Conservation (phyloP, 1,140 invertebrate genomes). For the Sweltsa coloradensis region DNA sequence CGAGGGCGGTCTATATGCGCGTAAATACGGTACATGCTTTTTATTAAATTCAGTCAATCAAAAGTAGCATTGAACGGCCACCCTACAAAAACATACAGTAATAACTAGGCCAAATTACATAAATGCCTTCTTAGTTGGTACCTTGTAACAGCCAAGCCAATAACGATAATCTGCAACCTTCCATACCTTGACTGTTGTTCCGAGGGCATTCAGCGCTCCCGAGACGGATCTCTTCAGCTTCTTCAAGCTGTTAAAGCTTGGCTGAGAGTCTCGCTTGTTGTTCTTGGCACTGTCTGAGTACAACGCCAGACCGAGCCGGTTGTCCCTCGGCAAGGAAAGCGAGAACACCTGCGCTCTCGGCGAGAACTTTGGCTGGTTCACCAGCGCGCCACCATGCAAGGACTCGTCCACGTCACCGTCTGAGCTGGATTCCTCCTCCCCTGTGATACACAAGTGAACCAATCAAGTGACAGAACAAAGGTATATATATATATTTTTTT, state of each 20-base stretch:
- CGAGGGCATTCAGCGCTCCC: constrained; percentile 42
- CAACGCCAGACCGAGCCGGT: constrained; percentile 20
- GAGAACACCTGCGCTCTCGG: constrained; percentile 56
- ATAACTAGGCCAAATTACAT: too few species aligned
- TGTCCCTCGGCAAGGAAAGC: constrained; percentile 52
- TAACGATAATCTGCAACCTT: constrained; percentile 19
- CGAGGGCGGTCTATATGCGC: too few species aligned
- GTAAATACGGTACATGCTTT: too few species aligned
- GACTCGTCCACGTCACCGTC: constrained; percentile 42
- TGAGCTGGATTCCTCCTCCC: constrained; percentile 51
- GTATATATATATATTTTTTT: too few species aligned
- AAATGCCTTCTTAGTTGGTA: too few species aligned
- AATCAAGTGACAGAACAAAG: too few species aligned
- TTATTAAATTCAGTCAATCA: too few species aligned
- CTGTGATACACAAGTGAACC: constrained; percentile 8
- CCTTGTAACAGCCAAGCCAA: too few species aligned
- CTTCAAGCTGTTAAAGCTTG: constrained; percentile 48
- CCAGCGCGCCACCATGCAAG: constrained; percentile 20
- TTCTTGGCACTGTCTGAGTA: not conserved
- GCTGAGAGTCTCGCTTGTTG: constrained; percentile 3
- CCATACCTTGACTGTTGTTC: constrained; percentile 19
- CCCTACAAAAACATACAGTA: too few species aligned
- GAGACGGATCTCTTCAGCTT: constrained; percentile 55
- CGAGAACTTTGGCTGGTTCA: constrained; percentile 39
- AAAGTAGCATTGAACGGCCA: too few species aligned